Conservation (phyloP, 1,140 invertebrate genomes). For the Anoplolepis gracilipes region DNA sequence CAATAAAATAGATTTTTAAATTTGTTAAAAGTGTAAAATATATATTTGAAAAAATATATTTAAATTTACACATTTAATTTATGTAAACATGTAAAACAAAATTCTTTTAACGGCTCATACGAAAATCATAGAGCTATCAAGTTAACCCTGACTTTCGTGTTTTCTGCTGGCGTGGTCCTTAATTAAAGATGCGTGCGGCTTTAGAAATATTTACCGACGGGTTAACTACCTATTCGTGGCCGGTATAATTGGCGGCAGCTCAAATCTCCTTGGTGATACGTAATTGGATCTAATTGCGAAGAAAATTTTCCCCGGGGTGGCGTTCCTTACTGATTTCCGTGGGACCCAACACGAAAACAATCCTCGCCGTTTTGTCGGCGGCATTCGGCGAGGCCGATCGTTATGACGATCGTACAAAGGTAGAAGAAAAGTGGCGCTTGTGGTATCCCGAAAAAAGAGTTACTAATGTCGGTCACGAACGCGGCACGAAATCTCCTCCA, state of each 20-base stretch:
- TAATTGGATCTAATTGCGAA: constrained; percentile 60
- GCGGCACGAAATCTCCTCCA: constrained; percentile 68
- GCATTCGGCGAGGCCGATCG: constrained; percentile 32
- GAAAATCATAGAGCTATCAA: constrained; percentile 56
- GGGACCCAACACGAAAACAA: constrained; percentile 37
- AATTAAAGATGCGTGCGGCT: constrained; percentile 61
- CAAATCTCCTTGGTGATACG: constrained; percentile 38
- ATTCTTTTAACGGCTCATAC: constrained; percentile 25
- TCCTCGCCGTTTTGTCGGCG: constrained; percentile 26
- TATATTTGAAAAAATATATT: not conserved
- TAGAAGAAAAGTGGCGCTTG: constrained; percentile 33
- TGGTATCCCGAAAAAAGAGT: constrained; percentile 66
- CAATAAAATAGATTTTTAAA: too few species aligned
- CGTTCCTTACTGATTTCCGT: constrained; percentile 48
- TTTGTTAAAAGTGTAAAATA: not conserved
- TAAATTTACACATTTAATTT: not conserved
- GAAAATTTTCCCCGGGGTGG: constrained; percentile 38
- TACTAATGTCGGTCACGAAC: constrained; percentile 77
- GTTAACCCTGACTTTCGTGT: constrained; percentile 45
- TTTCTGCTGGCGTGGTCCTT: constrained; percentile 53
- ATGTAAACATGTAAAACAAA: not conserved
- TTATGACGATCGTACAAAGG: constrained; percentile 37
- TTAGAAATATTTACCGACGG: constrained; percentile 42
- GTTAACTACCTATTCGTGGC: constrained; percentile 54
- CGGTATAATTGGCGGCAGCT: constrained; percentile 51